These are phyloP conservation scores for Metridium senile DNA, from an alignment of 92 coral and sea anemone species.

Conservation along the genomic window DNA sequence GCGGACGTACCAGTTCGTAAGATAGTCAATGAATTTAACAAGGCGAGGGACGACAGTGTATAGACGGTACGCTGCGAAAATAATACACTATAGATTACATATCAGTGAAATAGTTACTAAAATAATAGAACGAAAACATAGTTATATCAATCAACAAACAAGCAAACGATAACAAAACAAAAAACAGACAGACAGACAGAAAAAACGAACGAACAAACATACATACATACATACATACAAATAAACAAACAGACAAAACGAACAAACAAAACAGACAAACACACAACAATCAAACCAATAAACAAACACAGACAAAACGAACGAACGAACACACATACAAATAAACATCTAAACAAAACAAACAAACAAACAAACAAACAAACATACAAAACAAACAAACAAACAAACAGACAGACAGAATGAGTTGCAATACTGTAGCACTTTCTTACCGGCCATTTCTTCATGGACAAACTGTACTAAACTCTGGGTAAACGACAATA, in stretches of 20 bases:
- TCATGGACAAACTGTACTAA: constrained; percentile 86
- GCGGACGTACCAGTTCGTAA: constrained; percentile 96
- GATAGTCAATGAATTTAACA: constrained; percentile 92
- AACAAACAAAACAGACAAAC: not conserved
- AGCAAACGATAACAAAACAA: no score
- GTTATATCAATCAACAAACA: no score
- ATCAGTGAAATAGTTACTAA: no score
- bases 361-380: not conserved
- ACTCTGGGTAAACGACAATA: constrained; percentile 89
- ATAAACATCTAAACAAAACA: not conserved
- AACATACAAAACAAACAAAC: no score
- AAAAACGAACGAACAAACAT: not conserved
- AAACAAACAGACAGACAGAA: not conserved
- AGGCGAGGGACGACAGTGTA: constrained; percentile 97
- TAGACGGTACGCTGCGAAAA: constrained; percentile 76
- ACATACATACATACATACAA: not conserved
- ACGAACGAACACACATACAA: not conserved
- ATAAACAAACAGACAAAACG: not conserved
- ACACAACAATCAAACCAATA: not conserved
- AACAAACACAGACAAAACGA: not conserved
- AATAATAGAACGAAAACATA: no score
- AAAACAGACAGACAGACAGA: not conserved
- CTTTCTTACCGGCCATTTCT: constrained; percentile 84
- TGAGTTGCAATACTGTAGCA: not conserved
- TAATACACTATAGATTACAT: not conserved